phyloP scores from a whole-genome alignment of 2,113 vertebrate genomes.

The Typhlomys cinereus region DNA sequence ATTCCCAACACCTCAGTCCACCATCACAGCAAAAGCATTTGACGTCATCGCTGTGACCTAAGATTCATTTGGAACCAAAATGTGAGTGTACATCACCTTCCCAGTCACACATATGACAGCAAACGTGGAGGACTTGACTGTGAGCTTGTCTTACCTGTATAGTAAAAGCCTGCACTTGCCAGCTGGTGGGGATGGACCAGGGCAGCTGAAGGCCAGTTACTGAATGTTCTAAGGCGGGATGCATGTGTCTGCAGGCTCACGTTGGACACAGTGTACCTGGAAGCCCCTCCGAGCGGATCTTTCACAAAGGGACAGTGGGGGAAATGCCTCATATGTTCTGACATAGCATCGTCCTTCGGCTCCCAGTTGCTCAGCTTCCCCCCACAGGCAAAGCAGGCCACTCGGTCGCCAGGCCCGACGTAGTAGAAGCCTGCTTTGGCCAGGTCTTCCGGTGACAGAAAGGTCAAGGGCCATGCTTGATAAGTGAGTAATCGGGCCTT shows the following conservation, averaged over 20 bases:
- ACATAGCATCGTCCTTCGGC: conserved; percentile 93
- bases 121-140: no score
- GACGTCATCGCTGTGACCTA: conserved; percentile 96
- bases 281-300: conserved; percentile 82
- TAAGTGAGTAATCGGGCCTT: conserved; percentile 93
- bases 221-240: conserved; percentile 93
- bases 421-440: conserved; percentile 98
- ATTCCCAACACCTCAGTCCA: conserved; percentile 97
- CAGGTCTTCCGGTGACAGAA: conserved; percentile 91
- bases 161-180: conserved; percentile 97
- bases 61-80: conserved; percentile 35
- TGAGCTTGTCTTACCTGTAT: conserved; percentile 94
- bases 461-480: conserved; percentile 89
- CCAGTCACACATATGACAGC: background rate
- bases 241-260: conserved; percentile 93
- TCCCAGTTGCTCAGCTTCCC: conserved; percentile 97
- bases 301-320: conserved; percentile 93
- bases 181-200: conserved; percentile 94
- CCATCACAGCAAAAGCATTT: conserved; percentile 99
- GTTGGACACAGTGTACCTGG: conserved; percentile 88
- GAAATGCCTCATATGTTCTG: conserved; percentile 95
- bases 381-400: conserved; percentile 96
- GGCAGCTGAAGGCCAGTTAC: conserved; percentile 93
- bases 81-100: background rate
- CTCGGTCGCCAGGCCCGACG: conserved; percentile 91